A percentile compares a stretch with the other conserved stretches of the same genome.
phyloP scores from a whole-genome alignment of 2,113 vertebrate species.

The Hemichromis elongatus region DNA sequence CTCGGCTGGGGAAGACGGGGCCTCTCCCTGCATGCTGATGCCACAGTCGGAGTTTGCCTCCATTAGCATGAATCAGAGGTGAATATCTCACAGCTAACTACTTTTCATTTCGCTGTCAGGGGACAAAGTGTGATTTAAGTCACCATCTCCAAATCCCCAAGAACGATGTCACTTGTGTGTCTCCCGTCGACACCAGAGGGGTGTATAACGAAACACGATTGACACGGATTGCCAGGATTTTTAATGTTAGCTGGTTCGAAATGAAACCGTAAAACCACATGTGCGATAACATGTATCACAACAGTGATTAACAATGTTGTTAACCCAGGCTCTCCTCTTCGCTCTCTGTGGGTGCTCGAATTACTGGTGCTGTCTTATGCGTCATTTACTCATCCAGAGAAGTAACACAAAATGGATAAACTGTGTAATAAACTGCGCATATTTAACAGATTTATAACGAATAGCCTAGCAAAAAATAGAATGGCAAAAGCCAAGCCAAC shows the following conservation, averaged over 20 bases:
- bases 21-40: slow-evolving; percentile 48
- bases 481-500: neutral
- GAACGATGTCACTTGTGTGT: neutral
- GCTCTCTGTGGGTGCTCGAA: neutral
- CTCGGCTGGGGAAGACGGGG: slow-evolving; percentile 8
- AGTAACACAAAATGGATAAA: neutral
- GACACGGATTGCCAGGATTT: neutral
- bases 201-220: neutral
- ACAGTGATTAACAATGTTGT: neutral
- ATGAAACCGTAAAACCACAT: neutral
- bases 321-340: neutral
- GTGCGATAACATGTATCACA: neutral
- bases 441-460: neutral
- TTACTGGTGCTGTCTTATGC: neutral
- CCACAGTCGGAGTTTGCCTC: slow-evolving; percentile 10
- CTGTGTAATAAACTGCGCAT: neutral
- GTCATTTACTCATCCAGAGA: neutral
- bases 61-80: slow-evolving; percentile 22
- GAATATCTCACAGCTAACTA: neutral
- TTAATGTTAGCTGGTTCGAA: neutral
- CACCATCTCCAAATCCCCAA: neutral
- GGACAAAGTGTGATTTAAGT: neutral
- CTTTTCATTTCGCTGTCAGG: neutral
- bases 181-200: neutral
- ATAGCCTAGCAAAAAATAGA: neutral